Evolutionary conservation across 2,888 invertebrate species (phyloP).

Genomic region (Ectemnius lituratus): DNA sequence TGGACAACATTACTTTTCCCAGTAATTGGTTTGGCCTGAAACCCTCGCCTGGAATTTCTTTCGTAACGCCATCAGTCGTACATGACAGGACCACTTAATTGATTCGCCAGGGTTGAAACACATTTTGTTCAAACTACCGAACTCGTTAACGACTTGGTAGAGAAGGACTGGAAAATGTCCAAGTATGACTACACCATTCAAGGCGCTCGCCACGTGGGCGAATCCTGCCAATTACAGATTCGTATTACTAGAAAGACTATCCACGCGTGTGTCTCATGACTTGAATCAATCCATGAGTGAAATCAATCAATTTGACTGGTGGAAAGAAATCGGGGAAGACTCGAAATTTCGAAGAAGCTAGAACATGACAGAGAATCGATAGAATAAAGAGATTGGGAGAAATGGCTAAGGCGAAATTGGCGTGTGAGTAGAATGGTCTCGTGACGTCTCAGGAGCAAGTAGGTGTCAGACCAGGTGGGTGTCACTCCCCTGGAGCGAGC

Average conservation of each 20-base stretch:
- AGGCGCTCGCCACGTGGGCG: constrained; percentile 60
- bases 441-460: constrained; percentile 60
- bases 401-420: constrained; percentile 1
- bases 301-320: too few relatives aligned
- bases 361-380: background rate
- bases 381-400: background rate
- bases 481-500: constrained; percentile 49
- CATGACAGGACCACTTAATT: constrained; percentile 33
- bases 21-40: background rate
- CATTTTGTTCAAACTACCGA: too few relatives aligned
- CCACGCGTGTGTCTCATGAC: too few relatives aligned
- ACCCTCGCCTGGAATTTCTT: background rate
- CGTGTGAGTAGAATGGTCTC: constrained; percentile 47
- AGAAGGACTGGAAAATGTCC: constrained; percentile 48
- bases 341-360: background rate
- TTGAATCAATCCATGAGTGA: too few relatives aligned
- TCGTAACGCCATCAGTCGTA: background rate
- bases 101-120: constrained; percentile 23
- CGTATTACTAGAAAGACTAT: constrained; percentile 46
- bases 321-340: background rate
- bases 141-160: constrained; percentile 63
- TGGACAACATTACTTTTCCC: background rate
- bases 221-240: constrained; percentile 59
- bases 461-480: constrained; percentile 64
- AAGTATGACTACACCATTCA: constrained; percentile 54